Evolutionary conservation across 2,113 vertebrate species (phyloP).

Genomic region (Meleagris gallopavo): DNA sequence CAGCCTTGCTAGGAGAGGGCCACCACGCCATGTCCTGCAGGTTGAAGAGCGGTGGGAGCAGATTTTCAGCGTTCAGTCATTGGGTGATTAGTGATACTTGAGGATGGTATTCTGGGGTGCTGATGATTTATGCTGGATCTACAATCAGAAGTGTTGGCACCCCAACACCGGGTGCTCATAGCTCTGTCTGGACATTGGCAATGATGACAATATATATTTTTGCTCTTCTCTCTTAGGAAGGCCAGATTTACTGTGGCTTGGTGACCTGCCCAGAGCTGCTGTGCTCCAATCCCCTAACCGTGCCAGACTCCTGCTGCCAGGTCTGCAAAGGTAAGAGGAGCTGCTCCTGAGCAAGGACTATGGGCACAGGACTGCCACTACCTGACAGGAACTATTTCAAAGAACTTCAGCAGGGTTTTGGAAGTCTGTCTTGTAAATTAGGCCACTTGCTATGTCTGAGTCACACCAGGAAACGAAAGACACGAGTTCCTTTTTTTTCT

Average conservation of each 20-base stretch:
- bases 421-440: not conserved
- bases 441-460: not conserved
- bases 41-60: not conserved
- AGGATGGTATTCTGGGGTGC: not conserved
- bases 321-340: conserved; percentile 87
- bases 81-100: not conserved
- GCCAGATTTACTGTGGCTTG: conserved; percentile 93
- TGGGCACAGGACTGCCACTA: not conserved
- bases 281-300: conserved; percentile 82
- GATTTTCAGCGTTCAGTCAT: not conserved
- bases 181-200: not conserved
- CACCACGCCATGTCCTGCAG: fast-evolving
- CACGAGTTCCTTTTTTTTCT: not conserved
- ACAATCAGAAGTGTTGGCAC: not conserved
- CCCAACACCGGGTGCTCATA: fast-evolving
- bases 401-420: not conserved
- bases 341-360: not conserved
- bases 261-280: conserved; percentile 88
- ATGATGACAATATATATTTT: fast-evolving
- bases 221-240: conserved; percentile 79
- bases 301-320: conserved; percentile 90
- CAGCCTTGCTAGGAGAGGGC: not conserved
- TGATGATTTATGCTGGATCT: not conserved
- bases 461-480: not conserved
- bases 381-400: not conserved